These are phyloP conservation scores for Callipepla squamata DNA, from an alignment of 2,113 vertebrate species.

Conservation along the genomic window DNA sequence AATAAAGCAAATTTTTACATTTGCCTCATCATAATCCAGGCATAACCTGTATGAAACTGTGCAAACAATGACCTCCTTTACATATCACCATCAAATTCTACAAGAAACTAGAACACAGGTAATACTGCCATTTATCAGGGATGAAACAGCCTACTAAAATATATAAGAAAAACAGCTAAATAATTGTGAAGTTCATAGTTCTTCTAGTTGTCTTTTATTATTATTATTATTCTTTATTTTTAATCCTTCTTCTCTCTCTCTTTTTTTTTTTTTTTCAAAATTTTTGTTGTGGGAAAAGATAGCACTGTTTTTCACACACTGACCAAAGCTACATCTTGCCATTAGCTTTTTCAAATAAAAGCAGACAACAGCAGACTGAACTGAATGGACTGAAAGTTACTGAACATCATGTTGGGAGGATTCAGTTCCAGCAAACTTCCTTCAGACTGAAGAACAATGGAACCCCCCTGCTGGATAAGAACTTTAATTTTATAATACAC, in stretches of 20 bases:
- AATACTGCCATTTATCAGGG: not conserved
- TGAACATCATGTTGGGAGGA: not conserved
- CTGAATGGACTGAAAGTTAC: not conserved
- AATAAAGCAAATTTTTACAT: not conserved
- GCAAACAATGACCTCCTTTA: not conserved
- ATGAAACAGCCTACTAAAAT: not conserved
- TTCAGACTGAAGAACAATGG: not conserved
- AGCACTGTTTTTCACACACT: not conserved
- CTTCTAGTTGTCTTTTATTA: not conserved
- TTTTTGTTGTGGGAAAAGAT: not conserved
- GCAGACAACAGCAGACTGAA: not conserved
- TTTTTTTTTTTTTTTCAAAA: not conserved
- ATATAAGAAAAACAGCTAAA: not conserved
- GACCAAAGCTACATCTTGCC: not conserved
- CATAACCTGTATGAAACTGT: not conserved
- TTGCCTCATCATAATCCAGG: not conserved
- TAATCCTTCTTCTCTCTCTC: not conserved
- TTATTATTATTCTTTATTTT: not conserved
- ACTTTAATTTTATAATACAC: not conserved
- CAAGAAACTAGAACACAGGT: not conserved
- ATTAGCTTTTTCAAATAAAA: not conserved
- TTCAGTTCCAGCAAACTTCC: not conserved
- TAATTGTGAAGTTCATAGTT: not conserved
- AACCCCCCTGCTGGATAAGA: not conserved
- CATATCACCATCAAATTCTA: not conserved